Evolutionary conservation across 2,113 vertebrate genomes (phyloP).

Genomic region (Ptychochromis oligacanthus): DNA sequence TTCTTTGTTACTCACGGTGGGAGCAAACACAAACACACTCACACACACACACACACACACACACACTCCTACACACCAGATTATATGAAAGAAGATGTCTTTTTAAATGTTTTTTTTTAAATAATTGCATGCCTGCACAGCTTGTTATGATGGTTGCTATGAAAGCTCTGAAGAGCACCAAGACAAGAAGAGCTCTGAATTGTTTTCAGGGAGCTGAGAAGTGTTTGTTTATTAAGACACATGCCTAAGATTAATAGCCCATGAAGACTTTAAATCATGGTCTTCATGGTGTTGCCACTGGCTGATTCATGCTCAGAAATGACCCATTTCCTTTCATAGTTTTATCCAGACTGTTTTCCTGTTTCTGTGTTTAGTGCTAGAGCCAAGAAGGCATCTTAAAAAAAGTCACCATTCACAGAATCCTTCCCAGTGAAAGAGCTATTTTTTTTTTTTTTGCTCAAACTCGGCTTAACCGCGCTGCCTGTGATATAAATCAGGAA

Average conservation of each 20-base stretch:
- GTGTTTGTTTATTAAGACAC: constrained; percentile 47
- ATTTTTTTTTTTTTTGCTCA: neutral
- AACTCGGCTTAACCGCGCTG: neutral
- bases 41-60: constrained; percentile 1
- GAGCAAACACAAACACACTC: constrained; percentile 30
- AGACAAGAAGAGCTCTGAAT: neutral
- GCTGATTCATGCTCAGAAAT: constrained; percentile 26
- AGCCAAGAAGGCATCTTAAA: constrained; percentile 19
- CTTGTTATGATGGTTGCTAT: neutral
- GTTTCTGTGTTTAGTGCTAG: neutral
- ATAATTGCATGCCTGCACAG: neutral
- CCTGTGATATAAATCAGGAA: constrained; percentile 31
- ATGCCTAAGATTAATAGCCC: constrained; percentile 15
- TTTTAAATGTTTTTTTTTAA: neutral
- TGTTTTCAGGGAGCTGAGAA: neutral
- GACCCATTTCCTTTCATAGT: constrained; percentile 28
- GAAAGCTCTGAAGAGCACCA: neutral
- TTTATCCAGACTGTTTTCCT: constrained; percentile 2
- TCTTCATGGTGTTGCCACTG: constrained; percentile 10
- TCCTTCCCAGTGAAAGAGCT: neutral
- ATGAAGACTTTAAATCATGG: constrained; percentile 34
- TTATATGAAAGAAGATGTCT: constrained; percentile 35
- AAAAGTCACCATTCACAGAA: constrained; percentile 23
- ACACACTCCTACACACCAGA: neutral
- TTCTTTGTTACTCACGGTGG: too few relatives aligned